A percentile compares a stretch with the other conserved stretches of the same genome.
Conservation (phyloP, 2,113 vertebrate genomes). For the Eurystomus gularis region DNA sequence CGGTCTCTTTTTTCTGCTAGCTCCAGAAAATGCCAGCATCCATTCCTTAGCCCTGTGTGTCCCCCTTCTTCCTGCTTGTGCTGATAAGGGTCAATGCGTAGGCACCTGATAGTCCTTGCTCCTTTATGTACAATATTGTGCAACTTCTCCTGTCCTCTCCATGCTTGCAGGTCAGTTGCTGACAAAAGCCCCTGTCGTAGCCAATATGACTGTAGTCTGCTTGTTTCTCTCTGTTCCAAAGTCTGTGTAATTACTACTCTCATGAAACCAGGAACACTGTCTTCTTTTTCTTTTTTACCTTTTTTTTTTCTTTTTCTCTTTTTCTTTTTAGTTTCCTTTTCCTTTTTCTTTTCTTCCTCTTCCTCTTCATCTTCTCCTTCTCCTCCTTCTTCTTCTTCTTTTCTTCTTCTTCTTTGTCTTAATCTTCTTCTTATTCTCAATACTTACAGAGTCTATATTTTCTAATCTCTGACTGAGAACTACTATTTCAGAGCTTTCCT, state of each 20-base stretch:
- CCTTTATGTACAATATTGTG: accelerated
- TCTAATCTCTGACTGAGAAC: background rate
- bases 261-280: background rate
- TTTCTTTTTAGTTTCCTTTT: too few species aligned
- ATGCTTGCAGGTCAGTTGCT: background rate
- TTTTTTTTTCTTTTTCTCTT: too few species aligned
- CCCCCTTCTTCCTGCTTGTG: background rate
- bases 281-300: too few species aligned
- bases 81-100: background rate
- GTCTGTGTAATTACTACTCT: background rate
- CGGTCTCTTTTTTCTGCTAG: background rate
- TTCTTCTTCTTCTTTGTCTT: too few species aligned
- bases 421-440: background rate
- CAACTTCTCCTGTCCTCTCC: background rate
- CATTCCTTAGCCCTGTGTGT: background rate
- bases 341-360: too few species aligned
- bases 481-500: background rate
- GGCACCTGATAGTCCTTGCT: background rate
- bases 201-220: background rate
- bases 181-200: background rate
- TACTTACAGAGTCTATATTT: background rate
- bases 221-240: background rate
- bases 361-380: background rate
- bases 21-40: background rate
- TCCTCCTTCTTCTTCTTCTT: background rate